These are phyloP conservation scores for Lycophotia porphyrea DNA, from an alignment of 2,888 invertebrate genomes.

Conservation along the genomic window DNA sequence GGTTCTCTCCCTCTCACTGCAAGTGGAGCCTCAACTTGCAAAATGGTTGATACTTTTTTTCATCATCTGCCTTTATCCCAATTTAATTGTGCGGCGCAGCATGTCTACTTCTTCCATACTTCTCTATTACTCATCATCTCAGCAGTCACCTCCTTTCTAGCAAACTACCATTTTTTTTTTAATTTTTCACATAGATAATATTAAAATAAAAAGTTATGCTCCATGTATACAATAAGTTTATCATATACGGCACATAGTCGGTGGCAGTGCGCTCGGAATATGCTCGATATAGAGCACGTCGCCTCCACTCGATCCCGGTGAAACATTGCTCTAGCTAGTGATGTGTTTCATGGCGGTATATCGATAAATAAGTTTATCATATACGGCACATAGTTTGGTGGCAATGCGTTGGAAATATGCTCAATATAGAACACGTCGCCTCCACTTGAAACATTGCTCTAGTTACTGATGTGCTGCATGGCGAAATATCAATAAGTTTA, in stretches of 20 bases:
- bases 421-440: constrained; percentile 83
- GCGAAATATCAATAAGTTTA: constrained; percentile 54
- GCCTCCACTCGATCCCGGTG: constrained; percentile 84
- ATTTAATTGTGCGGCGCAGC: too few species aligned
- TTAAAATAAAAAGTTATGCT: constrained; percentile 11
- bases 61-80: too few species aligned
- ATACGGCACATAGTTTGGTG: constrained; percentile 61
- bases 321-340: constrained; percentile 76
- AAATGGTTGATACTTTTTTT: not conserved
- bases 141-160: too few species aligned
- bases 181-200: not conserved
- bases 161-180: too few species aligned
- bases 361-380: constrained; percentile 63
- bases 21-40: not conserved
- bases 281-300: constrained; percentile 84
- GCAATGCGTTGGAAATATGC: constrained; percentile 75
- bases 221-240: constrained; percentile 56
- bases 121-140: too few species aligned
- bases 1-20: too few species aligned
- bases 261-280: constrained; percentile 74
- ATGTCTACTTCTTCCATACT: too few species aligned
- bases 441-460: constrained; percentile 83
- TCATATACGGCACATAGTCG: constrained; percentile 60
- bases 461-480: constrained; percentile 62
- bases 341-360: constrained; percentile 52